phyloP scores from a whole-genome alignment of 2,888 invertebrate species.

The Ophonus ardosiacus region DNA sequence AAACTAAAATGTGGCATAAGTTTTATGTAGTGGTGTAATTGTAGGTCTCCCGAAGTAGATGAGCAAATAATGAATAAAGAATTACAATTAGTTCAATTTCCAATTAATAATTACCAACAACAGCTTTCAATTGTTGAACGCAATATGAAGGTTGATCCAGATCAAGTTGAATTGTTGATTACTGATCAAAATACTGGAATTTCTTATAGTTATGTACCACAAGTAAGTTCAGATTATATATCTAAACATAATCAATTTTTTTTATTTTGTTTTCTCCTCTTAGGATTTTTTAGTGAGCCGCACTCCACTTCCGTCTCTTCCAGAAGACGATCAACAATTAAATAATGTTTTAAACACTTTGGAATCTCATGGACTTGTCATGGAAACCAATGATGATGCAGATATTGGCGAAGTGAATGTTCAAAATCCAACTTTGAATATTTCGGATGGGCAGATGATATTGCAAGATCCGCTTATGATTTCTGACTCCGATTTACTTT shows the following conservation, averaged over 20 bases:
- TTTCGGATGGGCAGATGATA: slow-evolving; percentile 54
- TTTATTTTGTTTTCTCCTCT: not conserved
- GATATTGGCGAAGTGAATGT: slow-evolving; percentile 53
- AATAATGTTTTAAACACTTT: slow-evolving; percentile 58
- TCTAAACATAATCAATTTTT: not conserved
- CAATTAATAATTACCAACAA: slow-evolving; percentile 55
- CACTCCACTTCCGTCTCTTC: slow-evolving; percentile 39
- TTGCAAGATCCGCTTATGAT: slow-evolving; percentile 54
- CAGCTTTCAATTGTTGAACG: slow-evolving; percentile 64
- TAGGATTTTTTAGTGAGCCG: slow-evolving; percentile 60
- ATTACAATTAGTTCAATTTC: slow-evolving; percentile 60
- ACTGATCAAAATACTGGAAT: slow-evolving; percentile 74
- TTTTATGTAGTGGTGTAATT: not conserved
- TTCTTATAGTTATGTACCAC: slow-evolving; percentile 67
- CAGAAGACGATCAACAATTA: slow-evolving; percentile 60
- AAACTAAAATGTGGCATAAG: no score
- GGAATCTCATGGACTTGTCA: slow-evolving; percentile 59
- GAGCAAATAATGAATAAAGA: slow-evolving; percentile 59
- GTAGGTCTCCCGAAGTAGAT: slow-evolving; percentile 53
- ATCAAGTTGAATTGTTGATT: slow-evolving; percentile 74
- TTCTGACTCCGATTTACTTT: slow-evolving; percentile 38
- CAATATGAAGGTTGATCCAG: slow-evolving; percentile 68
- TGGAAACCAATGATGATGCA: slow-evolving; percentile 46
- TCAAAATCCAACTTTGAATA: slow-evolving; percentile 39
- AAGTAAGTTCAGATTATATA: slow-evolving; percentile 26